Evolutionary conservation across 2,888 invertebrate genomes (phyloP).

Genomic region (Brenthis hecate): DNA sequence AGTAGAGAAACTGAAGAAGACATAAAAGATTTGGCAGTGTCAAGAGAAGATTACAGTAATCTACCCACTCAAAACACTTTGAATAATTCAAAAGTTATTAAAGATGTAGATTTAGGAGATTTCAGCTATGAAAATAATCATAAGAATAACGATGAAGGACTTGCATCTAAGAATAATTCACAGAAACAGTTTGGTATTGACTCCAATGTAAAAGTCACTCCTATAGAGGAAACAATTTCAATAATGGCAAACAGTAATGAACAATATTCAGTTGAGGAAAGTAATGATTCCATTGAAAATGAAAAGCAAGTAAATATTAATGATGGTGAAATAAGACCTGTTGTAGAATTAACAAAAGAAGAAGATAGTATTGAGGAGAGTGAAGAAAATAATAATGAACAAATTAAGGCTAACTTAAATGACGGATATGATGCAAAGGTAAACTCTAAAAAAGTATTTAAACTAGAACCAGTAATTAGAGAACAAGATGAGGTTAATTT

Average conservation of each 20-base stretch:
- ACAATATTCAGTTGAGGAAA: conserved; percentile 7
- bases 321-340: conserved; percentile 70
- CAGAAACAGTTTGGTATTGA: neutral
- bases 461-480: conserved; percentile 29
- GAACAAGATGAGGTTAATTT: conserved; percentile 51
- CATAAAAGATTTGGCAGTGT: conserved; percentile 14
- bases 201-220: neutral
- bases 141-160: conserved; percentile 53
- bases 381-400: conserved; percentile 30
- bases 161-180: conserved; percentile 45
- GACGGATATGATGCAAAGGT: conserved; percentile 46
- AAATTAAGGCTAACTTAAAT: conserved; percentile 24
- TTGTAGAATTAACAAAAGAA: conserved; percentile 64
- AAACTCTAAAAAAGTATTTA: conserved; percentile 38
- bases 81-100: conserved; percentile 44
- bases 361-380: conserved; percentile 53
- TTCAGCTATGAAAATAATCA: conserved; percentile 60
- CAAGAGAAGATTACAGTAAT: conserved; percentile 37
- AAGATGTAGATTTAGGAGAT: conserved; percentile 58
- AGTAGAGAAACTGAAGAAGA: conserved; percentile 9
- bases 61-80: conserved; percentile 31
- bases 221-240: neutral
- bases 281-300: conserved; percentile 42
- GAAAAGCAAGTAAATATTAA: conserved; percentile 54
- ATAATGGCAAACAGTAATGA: neutral